phyloP scores from a whole-genome alignment of 1,140 invertebrate genomes.

The Ylistrum balloti region DNA sequence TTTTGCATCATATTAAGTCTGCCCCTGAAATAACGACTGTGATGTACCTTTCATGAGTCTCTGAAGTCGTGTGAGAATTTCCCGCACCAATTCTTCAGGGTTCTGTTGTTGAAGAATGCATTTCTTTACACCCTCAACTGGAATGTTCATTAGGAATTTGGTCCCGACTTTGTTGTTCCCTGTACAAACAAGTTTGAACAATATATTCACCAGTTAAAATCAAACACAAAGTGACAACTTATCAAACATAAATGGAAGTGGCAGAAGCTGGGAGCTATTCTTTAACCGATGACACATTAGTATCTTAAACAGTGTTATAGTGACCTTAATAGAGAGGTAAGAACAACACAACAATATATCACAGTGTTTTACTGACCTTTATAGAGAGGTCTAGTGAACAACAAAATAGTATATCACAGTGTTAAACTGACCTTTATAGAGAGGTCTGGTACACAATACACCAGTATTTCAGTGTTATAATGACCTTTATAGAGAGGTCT shows the following conservation, averaged over 20 bases:
- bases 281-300: too few relatives aligned
- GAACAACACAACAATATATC: not conserved
- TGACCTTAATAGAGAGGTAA: not conserved
- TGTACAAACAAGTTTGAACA: not conserved
- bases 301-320: too few relatives aligned
- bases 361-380: not conserved
- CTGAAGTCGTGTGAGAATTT: constrained; percentile 68
- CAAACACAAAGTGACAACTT: too few relatives aligned
- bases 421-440: not conserved
- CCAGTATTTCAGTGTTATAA: too few relatives aligned
- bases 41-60: constrained; percentile 71
- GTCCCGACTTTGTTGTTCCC: constrained; percentile 20
- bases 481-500: not conserved
- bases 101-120: not conserved
- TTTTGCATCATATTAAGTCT: too few relatives aligned
- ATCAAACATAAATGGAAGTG: too few relatives aligned
- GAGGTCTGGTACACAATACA: too few relatives aligned
- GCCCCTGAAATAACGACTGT: too few relatives aligned
- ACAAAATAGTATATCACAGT: not conserved
- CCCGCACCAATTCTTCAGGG: constrained; percentile 66
- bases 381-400: not conserved
- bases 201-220: too few relatives aligned
- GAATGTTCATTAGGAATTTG: constrained; percentile 42
- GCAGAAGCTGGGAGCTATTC: too few relatives aligned
- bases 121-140: not conserved